phyloP scores from a whole-genome alignment of 2,797 vertebrate genomes.

The Mormyrops attenuatus region DNA sequence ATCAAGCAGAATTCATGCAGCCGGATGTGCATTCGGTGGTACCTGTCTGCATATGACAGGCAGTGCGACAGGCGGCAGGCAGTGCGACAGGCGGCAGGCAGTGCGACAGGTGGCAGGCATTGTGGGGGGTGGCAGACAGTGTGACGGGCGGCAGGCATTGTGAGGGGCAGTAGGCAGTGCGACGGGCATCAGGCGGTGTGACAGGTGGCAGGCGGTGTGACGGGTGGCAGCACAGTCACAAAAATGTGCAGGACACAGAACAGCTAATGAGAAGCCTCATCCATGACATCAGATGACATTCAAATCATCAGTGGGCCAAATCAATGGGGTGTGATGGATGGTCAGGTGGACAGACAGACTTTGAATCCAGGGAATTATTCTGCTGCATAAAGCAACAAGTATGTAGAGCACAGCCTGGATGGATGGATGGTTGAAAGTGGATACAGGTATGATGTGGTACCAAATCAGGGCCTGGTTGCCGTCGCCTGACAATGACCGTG shows the following conservation, averaged over 20 bases:
- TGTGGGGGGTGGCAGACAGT: background rate
- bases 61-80: background rate
- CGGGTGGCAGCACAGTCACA: background rate
- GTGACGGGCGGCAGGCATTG: background rate
- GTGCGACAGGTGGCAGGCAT: background rate
- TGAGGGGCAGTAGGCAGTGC: background rate
- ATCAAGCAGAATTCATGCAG: conserved; percentile 29
- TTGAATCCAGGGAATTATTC: background rate
- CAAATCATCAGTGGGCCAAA: background rate
- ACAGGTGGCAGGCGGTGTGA: fast-evolving
- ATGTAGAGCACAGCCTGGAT: background rate
- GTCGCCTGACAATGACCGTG: conserved; percentile 26
- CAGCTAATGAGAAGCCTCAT: background rate
- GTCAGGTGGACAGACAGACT: background rate
- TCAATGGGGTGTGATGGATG: background rate
- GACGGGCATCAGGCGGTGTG: background rate
- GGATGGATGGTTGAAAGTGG: background rate
- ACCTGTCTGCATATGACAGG: conserved; percentile 25
- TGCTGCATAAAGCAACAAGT: background rate
- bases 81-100: background rate
- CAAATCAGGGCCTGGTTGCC: conserved; percentile 2
- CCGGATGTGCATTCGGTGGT: background rate
- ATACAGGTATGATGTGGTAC: background rate
- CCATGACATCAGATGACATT: background rate
- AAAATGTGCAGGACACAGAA: background rate